Percentiles rank a stretch among this genome's conserved stretches.
Evolutionary conservation across 2,797 vertebrate genomes (phyloP).

Genomic region (Sebastes umbrosus): DNA sequence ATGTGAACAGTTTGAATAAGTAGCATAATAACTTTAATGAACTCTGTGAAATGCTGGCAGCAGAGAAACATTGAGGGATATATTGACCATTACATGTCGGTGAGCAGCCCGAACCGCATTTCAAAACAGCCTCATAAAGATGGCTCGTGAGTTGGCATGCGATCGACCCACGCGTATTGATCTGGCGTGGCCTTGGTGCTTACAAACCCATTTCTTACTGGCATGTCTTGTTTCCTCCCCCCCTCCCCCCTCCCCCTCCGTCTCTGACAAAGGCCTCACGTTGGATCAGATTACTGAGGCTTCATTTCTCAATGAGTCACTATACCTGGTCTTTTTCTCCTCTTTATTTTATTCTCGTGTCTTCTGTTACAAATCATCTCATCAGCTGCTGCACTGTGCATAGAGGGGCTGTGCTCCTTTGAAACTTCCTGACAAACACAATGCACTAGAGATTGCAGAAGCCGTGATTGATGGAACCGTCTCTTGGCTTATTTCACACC

Average conservation of each 20-base stretch:
- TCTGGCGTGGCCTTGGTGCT: constrained; percentile 27
- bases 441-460: constrained; percentile 10
- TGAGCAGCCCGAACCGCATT: constrained; percentile 43
- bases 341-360: background rate
- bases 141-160: constrained; percentile 33
- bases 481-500: constrained; percentile 1
- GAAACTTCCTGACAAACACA: constrained; percentile 34
- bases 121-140: constrained; percentile 60
- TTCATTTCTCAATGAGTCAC: constrained; percentile 16
- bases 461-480: constrained; percentile 38
- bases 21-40: constrained; percentile 19
- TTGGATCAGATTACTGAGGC: constrained; percentile 26
- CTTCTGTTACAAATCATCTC: constrained; percentile 23
- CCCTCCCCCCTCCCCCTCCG: background rate
- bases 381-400: background rate
- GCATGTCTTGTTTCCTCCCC: background rate
- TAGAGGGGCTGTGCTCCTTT: constrained; percentile 1
- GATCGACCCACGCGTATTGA: constrained; percentile 52
- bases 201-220: constrained; percentile 36
- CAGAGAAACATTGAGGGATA: background rate
- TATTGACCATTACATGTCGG: constrained; percentile 36
- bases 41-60: constrained; percentile 27
- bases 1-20: constrained; percentile 20
- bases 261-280: constrained; percentile 14
- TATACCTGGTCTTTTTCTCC: background rate